Percentiles rank a stretch among this genome's conserved stretches.
Conservation (phyloP, 2,113 vertebrate genomes). For the Axis porcinus region DNA sequence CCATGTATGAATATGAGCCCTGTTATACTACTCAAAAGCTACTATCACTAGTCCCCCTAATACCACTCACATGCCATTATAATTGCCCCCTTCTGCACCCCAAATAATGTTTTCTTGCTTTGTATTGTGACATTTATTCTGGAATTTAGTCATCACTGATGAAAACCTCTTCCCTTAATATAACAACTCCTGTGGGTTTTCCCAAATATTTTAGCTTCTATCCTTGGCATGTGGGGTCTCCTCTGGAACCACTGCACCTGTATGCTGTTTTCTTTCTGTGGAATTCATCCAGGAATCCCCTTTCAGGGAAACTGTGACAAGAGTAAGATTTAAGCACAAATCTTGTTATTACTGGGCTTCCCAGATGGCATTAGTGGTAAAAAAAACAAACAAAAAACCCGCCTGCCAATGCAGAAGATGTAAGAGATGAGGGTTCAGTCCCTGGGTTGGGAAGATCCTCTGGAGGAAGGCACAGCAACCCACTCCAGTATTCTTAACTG, state of each 20-base stretch:
- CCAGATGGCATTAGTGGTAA: not conserved
- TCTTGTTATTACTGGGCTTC: not conserved
- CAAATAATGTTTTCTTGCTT: not conserved
- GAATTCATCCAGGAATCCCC: not conserved
- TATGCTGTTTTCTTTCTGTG: not conserved
- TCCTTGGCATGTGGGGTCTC: not conserved
- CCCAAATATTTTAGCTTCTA: not conserved
- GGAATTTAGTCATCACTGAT: not conserved
- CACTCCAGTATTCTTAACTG: not conserved
- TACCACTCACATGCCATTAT: not conserved
- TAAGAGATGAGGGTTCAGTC: not conserved
- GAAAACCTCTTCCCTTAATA: not conserved
- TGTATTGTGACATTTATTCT: slow-evolving; percentile 3
- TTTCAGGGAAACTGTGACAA: slow-evolving; percentile 3
- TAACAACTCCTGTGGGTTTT: not conserved
- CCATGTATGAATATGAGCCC: not conserved
- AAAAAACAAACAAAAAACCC: not conserved
- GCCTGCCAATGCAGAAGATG: not conserved
- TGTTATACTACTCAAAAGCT: not conserved
- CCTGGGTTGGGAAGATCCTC: not conserved
- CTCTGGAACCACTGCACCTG: not conserved
- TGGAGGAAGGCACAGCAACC: not conserved
- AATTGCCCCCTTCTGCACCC: not conserved
- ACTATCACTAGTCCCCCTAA: not conserved
- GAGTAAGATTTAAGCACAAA: not conserved